Evolutionary conservation across 2,113 vertebrate species (phyloP).

Genomic region (Lagopus leucura): DNA sequence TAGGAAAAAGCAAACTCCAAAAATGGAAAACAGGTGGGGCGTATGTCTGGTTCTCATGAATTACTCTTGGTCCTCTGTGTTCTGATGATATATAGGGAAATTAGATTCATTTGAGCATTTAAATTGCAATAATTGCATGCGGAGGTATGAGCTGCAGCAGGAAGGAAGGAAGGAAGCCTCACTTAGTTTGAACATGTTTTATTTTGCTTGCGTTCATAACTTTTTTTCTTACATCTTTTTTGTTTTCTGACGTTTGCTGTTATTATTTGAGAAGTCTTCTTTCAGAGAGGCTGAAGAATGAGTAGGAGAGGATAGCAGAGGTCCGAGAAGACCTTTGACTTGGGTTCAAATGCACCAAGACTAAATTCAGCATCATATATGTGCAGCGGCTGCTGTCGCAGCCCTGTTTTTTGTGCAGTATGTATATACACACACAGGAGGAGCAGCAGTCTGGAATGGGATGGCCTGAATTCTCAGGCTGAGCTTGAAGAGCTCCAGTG

Average conservation of each 20-base stretch:
- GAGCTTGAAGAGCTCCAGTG: not conserved
- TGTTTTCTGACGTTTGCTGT: not conserved
- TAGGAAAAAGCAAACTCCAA: not conserved
- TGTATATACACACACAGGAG: not conserved
- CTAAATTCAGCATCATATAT: not conserved
- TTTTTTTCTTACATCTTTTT: not conserved
- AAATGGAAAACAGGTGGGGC: not conserved
- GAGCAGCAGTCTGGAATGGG: not conserved
- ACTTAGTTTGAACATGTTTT: not conserved
- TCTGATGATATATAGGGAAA: not conserved
- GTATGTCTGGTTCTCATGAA: not conserved
- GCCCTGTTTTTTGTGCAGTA: not conserved
- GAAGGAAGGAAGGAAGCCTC: not conserved
- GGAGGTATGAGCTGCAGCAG: not conserved
- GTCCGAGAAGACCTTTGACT: not conserved
- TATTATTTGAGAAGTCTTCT: not conserved
- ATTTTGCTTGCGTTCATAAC: not conserved
- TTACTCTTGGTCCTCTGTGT: not conserved
- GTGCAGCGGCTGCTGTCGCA: not conserved
- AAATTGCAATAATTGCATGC: not conserved
- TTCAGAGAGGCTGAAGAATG: not conserved
- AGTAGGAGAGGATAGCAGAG: not conserved
- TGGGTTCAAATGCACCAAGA: not conserved
- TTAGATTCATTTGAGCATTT: not conserved
- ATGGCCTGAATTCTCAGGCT: not conserved